Evolutionary conservation across 2,797 vertebrate genomes (phyloP).

Genomic region (Columba guinea): DNA sequence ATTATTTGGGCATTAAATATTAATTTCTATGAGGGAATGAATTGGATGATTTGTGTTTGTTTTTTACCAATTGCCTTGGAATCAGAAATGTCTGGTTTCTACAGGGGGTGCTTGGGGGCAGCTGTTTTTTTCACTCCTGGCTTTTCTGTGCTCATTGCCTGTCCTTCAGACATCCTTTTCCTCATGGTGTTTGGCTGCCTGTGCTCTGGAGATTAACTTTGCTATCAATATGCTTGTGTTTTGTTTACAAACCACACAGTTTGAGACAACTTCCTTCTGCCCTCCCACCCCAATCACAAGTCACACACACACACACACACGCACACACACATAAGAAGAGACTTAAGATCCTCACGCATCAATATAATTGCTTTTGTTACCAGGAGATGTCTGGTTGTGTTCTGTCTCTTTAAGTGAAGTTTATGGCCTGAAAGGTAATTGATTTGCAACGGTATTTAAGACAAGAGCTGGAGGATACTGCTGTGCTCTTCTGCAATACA

Average conservation of each 20-base stretch:
- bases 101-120: not conserved
- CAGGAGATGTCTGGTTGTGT: not conserved
- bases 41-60: constrained; percentile 59
- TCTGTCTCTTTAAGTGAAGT: constrained; percentile 55
- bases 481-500: not conserved
- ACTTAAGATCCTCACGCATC: not conserved
- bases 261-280: not conserved
- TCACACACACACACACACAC: not conserved
- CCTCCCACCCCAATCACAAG: not conserved
- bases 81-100: constrained; percentile 37
- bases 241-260: not conserved
- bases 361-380: not conserved
- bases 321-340: not conserved
- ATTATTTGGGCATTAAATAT: constrained; percentile 79
- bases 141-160: not conserved
- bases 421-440: constrained; percentile 57
- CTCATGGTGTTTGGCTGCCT: not conserved
- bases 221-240: not conserved
- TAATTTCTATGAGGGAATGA: constrained; percentile 43
- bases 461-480: constrained; percentile 38
- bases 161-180: not conserved
- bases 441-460: constrained; percentile 65
- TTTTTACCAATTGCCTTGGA: constrained; percentile 44
- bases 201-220: not conserved
- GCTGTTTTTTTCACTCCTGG: not conserved